Evolutionary conservation across 2,113 vertebrate species (phyloP), one percentile per base, ranked within the genome.

Genomic region (Riparia riparia): DNA sequence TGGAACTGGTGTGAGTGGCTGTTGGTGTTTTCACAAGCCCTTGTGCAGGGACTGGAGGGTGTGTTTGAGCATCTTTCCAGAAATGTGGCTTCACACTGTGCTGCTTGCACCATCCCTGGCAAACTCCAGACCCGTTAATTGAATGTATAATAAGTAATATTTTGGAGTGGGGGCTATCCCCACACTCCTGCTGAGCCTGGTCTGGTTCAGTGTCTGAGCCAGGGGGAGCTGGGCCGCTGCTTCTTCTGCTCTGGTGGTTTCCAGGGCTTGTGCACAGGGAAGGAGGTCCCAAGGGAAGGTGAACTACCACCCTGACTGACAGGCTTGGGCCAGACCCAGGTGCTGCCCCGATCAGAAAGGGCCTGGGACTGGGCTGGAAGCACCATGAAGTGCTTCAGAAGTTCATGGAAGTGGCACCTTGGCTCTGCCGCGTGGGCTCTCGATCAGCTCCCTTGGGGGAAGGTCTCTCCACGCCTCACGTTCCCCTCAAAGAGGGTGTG

Each of bases 401-500:
- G 17, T 32, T 80, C 34, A 3, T 50, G 49, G 51, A 42, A 37
- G 26, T 29, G 66, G 13, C 39, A 17, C 20, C 15, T 79, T 53
- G 70, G 24, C 16, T 93, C 54, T 89, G 57, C 47, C 34, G 4
- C 0, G 0, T 37, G 34, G 17, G 10, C 12, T 82, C 42, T 74
- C 0, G 0, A 22, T 28, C 51, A 71, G 18, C 44, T 47, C 73
- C 17, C 21, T 21, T 2, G 25, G 4, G 17, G 41, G 41, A 41
- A 12, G 41, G 14, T 73, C 9, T 10, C 19, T 44, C 12, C 0
- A 0, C 74, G 74, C 42, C 79, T 94, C 60, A 31, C 31, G 79
- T 88, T 74, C 89, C 65, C 37, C 18, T 9, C 4, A 7, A 3
- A 57, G 41, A 34, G 25, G 26, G 5, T 5, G 3, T 2, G 6